These are phyloP conservation scores for Aspidoscelis tigris DNA, from an alignment of 2,113 vertebrate genomes.

Conservation along the genomic window DNA sequence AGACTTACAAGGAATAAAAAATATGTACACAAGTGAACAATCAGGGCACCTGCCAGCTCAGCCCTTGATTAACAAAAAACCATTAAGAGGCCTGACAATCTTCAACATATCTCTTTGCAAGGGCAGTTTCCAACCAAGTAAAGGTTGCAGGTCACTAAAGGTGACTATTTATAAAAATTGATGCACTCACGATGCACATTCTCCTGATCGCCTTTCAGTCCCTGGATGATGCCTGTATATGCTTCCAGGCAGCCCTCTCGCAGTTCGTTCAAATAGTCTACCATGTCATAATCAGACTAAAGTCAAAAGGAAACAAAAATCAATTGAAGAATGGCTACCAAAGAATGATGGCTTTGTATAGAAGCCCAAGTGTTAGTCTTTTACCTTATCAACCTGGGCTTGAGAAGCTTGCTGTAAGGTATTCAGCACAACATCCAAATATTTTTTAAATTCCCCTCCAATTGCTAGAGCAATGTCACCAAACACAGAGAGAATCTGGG, in stretches of 20 bases:
- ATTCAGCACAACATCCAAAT: constrained; percentile 94
- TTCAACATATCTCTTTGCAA: not conserved
- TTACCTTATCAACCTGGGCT: constrained; percentile 97
- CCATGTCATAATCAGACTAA: constrained; percentile 98
- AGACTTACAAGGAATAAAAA: too few species aligned
- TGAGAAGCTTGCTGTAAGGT: constrained; percentile 97
- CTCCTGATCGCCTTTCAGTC: constrained; percentile 97
- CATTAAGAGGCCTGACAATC: too few species aligned
- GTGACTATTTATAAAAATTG: not conserved
- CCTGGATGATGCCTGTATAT: constrained; percentile 97
- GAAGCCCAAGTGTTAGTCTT: rapidly evolving
- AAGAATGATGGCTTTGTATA: rapidly evolving
- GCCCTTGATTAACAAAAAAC: too few species aligned
- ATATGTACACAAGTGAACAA: not conserved
- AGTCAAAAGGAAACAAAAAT: not conserved
- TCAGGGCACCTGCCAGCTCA: too few species aligned
- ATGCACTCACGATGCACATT: constrained; percentile 95
- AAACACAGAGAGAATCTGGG: constrained; percentile 96
- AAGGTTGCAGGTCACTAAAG: too few species aligned
- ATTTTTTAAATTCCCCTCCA: constrained; percentile 98
- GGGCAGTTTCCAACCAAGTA: not conserved
- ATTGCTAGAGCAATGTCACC: constrained; percentile 97
- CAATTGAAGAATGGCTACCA: rapidly evolving
- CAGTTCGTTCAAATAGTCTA: constrained; percentile 98
- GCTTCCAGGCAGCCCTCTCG: constrained; percentile 97